phyloP scores from a whole-genome alignment of 1,140 invertebrate genomes.

The Radopholus similis region DNA sequence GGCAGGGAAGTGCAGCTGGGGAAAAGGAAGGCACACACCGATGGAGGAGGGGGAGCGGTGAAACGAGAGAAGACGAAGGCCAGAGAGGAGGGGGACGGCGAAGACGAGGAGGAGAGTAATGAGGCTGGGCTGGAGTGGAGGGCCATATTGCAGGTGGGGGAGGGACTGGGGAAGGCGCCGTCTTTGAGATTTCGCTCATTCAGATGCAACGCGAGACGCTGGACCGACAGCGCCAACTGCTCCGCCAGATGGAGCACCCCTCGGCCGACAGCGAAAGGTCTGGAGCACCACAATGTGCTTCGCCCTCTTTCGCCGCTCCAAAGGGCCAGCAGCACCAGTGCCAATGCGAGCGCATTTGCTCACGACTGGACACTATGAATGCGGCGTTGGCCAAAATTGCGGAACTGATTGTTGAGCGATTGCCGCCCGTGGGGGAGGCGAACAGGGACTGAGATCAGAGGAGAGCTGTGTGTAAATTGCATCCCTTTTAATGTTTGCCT shows the following conservation, averaged over 20 bases:
- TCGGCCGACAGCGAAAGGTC: no score
- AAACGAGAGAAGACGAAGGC: background rate
- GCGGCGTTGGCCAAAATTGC: background rate
- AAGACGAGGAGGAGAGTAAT: background rate
- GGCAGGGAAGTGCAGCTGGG: background rate
- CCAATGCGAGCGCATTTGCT: no score
- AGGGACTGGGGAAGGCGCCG: background rate
- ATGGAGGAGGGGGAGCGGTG: background rate
- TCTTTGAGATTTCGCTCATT: background rate
- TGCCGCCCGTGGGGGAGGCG: background rate
- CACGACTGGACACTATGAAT: slow-evolving; percentile 6
- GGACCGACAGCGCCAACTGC: background rate
- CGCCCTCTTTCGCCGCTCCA: no score
- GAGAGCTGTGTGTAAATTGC: no score
- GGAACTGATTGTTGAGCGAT: slow-evolving; percentile 8
- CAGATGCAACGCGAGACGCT: background rate
- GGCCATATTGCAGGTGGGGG: background rate
- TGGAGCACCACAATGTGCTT: background rate
- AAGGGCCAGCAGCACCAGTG: no score
- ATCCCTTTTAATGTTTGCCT: no score
- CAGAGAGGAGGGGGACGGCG: background rate
- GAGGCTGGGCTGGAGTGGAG: background rate
- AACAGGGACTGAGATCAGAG: no score
- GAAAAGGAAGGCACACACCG: background rate
- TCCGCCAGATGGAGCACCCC: background rate